A percentile compares a stretch with the other conserved stretches of the same genome.
phyloP scores from a whole-genome alignment of 2,113 vertebrate genomes.

The Hassar affinis region DNA sequence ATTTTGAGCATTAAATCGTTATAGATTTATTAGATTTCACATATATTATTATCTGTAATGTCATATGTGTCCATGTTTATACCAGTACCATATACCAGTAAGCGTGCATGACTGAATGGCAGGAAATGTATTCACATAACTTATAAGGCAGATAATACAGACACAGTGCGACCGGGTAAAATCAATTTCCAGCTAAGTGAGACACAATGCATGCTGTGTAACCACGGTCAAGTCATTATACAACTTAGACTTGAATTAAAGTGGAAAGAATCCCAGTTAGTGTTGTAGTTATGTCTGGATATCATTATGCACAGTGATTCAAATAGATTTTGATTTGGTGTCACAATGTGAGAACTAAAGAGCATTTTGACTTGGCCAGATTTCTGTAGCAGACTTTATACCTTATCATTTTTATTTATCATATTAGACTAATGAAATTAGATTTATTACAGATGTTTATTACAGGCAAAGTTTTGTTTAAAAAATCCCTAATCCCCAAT shows the following conservation, averaged over 20 bases:
- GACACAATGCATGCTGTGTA: constrained; percentile 29
- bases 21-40: no score
- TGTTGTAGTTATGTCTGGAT: not conserved
- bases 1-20: not conserved
- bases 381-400: not conserved
- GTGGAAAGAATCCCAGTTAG: constrained; percentile 10
- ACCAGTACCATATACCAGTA: not conserved
- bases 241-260: not conserved
- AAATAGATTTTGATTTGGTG: not conserved
- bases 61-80: not conserved
- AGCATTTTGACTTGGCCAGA: no score
- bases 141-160: not conserved
- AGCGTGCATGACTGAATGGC: not conserved
- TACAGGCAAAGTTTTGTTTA: not conserved
- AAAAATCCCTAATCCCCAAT: not conserved
- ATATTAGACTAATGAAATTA: no score
- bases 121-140: not conserved
- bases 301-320: not conserved
- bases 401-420: not conserved
- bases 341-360: not conserved
- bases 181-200: not conserved
- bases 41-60: no score
- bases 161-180: not conserved
- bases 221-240: not conserved
- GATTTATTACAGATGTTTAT: not conserved